These are phyloP conservation scores for Tinea pellionella DNA, from an alignment of 2,888 invertebrate genomes.

Conservation along the genomic window DNA sequence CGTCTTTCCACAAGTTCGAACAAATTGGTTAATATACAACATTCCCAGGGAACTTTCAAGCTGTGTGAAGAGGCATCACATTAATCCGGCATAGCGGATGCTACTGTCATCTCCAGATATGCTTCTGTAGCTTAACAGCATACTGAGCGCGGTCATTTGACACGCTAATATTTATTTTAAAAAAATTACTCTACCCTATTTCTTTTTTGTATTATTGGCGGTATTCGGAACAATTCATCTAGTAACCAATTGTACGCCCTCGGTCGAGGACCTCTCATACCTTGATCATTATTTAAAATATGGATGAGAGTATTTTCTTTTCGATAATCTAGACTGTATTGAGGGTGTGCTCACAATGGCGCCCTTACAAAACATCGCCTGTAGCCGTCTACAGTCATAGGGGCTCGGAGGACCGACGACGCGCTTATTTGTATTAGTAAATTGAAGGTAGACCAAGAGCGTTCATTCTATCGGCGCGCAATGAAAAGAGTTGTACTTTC, in stretches of 20 bases:
- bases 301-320: constrained; percentile 69
- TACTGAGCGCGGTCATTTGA: too few species aligned
- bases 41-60: too few species aligned
- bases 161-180: too few species aligned
- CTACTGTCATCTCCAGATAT: too few species aligned
- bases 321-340: constrained; percentile 65
- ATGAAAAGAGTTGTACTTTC: constrained; percentile 69
- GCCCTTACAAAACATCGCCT: constrained; percentile 52
- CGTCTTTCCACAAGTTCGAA: too few species aligned
- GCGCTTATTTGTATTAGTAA: constrained; percentile 64
- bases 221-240: constrained; percentile 58
- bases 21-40: too few species aligned
- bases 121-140: too few species aligned
- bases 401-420: constrained; percentile 25
- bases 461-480: constrained; percentile 67
- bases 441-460: constrained; percentile 43
- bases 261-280: constrained; percentile 29
- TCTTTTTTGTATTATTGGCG: constrained; percentile 34
- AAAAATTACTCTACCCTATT: not conserved
- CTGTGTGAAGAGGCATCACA: too few species aligned
- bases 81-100: too few species aligned
- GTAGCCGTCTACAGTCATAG: constrained; percentile 30
- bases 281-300: constrained; percentile 69
- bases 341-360: constrained; percentile 58
- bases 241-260: constrained; percentile 44